Evolutionary conservation across 1,140 invertebrate genomes (phyloP).

Genomic region (Tetramorium alpestre): DNA sequence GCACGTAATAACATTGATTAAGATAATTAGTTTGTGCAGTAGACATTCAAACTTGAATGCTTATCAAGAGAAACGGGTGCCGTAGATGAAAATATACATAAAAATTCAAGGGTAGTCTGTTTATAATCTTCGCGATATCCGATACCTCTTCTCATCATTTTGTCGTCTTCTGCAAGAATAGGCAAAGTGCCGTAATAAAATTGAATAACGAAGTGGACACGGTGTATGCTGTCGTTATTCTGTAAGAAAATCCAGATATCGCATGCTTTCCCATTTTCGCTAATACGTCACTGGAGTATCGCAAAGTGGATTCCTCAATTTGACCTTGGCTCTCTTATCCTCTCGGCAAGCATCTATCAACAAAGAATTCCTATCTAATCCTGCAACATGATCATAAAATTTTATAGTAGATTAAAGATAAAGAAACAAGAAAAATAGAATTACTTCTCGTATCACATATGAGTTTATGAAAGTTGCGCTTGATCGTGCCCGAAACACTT

Average conservation of each 20-base stretch:
- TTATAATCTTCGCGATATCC: slow-evolving; percentile 75
- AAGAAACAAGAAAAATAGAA: neutral
- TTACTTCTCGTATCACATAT: neutral
- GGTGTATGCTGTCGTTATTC: neutral
- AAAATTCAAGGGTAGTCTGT: slow-evolving; percentile 76
- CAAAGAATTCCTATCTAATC: slow-evolving; percentile 34
- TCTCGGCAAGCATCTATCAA: slow-evolving; percentile 37
- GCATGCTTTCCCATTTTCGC: neutral
- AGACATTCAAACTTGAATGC: slow-evolving; percentile 84
- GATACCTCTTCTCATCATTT: neutral
- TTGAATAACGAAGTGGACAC: neutral
- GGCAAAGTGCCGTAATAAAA: neutral
- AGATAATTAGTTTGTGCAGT: slow-evolving; percentile 85
- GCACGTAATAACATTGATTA: slow-evolving; percentile 85
- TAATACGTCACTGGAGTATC: neutral
- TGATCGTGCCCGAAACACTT: neutral
- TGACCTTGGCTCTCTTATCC: neutral
- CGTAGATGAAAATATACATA: slow-evolving; percentile 81
- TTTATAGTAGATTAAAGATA: neutral
- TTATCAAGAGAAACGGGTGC: slow-evolving; percentile 81
- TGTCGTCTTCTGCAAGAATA: neutral
- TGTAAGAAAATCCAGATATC: slow-evolving; percentile 23
- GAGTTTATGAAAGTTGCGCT: neutral
- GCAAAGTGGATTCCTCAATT: neutral
- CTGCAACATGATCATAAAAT: neutral